Evolutionary conservation across 2,797 vertebrate genomes (phyloP).

Genomic region (Anabacerthia variegaticeps): DNA sequence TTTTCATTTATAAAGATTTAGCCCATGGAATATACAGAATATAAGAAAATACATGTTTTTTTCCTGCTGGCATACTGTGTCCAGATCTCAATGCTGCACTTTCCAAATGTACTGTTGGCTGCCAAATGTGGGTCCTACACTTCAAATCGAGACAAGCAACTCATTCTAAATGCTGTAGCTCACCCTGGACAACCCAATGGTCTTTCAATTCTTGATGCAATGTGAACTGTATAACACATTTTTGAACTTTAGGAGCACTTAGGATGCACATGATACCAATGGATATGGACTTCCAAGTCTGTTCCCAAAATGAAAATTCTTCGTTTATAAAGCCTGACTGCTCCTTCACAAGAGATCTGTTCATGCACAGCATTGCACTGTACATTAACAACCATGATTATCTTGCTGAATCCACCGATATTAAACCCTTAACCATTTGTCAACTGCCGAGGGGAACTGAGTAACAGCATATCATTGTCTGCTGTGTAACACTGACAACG

Average conservation of each 20-base stretch:
- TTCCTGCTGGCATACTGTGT: background rate
- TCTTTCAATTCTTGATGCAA: background rate
- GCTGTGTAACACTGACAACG: background rate
- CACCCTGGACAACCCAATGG: background rate
- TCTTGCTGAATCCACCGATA: background rate
- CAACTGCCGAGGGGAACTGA: background rate
- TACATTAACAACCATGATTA: background rate
- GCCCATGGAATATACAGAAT: background rate
- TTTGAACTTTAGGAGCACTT: background rate
- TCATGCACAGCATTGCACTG: background rate
- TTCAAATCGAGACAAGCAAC: background rate
- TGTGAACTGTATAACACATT: background rate
- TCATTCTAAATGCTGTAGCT: background rate
- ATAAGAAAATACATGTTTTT: background rate
- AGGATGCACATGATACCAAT: background rate
- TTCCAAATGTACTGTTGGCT: background rate
- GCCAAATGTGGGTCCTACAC: background rate
- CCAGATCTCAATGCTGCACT: background rate
- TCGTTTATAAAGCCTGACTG: background rate
- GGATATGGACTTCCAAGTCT: background rate
- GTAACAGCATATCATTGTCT: background rate
- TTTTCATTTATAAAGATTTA: background rate
- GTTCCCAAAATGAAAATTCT: background rate
- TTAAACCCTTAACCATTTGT: background rate
- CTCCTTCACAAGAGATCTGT: background rate